Conservation (phyloP, 2,888 invertebrate genomes). For the Pseudococcus jackbeardsleyi region DNA sequence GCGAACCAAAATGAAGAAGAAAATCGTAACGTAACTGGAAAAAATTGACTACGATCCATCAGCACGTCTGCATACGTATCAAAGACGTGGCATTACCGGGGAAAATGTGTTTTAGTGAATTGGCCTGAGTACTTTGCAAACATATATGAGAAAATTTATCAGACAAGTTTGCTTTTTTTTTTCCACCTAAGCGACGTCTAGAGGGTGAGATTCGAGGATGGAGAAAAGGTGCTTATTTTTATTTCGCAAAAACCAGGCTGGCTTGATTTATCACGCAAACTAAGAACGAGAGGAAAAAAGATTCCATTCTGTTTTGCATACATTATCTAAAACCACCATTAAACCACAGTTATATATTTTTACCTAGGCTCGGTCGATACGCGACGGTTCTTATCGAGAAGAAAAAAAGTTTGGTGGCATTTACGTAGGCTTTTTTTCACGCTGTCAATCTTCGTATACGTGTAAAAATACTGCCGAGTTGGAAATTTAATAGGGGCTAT, state of each 20-base stretch:
- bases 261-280: constrained; percentile 21
- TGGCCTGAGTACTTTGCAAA: constrained; percentile 25
- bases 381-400: constrained; percentile 8
- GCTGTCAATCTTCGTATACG: constrained; percentile 16
- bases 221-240: background rate
- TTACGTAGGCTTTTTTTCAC: background rate
- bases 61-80: constrained; percentile 49
- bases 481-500: constrained; percentile 24
- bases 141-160: constrained; percentile 44
- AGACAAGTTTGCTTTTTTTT: background rate
- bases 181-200: background rate
- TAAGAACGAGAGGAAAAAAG: constrained; percentile 5
- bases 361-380: background rate
- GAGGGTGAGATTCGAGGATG: background rate
- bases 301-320: constrained; percentile 40
- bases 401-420: background rate
- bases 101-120: constrained; percentile 54
- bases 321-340: constrained; percentile 43
- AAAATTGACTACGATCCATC: constrained; percentile 51
- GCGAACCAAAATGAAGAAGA: background rate
- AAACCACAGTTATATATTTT: constrained; percentile 35
- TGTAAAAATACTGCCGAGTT: background rate
- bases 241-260: constrained; percentile 24
- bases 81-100: constrained; percentile 33
- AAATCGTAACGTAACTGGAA: constrained; percentile 13